Base-by-base conservation (phyloP, 1,140 invertebrate genomes). In the Zophobas atratus region DNA sequence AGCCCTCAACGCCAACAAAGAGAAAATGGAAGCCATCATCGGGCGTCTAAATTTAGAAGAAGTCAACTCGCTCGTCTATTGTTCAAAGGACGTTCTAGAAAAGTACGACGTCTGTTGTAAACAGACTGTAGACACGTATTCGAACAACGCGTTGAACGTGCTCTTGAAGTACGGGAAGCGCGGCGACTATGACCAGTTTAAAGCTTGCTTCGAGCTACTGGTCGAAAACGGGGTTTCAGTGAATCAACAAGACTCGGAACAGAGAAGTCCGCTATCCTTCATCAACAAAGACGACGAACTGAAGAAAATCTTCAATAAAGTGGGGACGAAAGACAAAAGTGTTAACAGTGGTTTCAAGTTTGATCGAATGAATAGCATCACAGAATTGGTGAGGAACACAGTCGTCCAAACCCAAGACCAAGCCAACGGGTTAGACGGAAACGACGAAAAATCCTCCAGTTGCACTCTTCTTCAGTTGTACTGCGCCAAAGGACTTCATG, bases 71-170 rank as follows among this genome's bases (percentile, higher is more conserved):
- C 53, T 55, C 5, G 53, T 55, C 0, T 55, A 55, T 34, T 55
- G 53, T 33, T 55, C 53, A 0, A 55, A 55, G 35, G 8, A 55
- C 6, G 35, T 33, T 4, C 6, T 0, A 4, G 4, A 55, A 55
- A 55, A 55, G 51, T 55, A 55, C 1, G 0, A 55, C 1, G 32
- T 55, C 35, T 55, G 51, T 33, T 34, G 0, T 4, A 3, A 32
- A 3, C 1, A 1, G 2, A 32, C 1, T 2, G 49, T 0, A 32
- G 32, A 55, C 6, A 43, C n/a, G n/a, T 70, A 46, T 34, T 70
- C 63, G 3, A 70, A 70, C 39, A 70, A 70, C 3, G 63, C 63
- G 6, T 6, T 70, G 1, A 20, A 70, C n/a, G 46, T 70, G 32
- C 39, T 70, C 6, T 20, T 70, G 4, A 70, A 70, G 33, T 43